Base-by-base conservation (phyloP, 1,140 invertebrate species). In the Diabrotica virgifera region DNA sequence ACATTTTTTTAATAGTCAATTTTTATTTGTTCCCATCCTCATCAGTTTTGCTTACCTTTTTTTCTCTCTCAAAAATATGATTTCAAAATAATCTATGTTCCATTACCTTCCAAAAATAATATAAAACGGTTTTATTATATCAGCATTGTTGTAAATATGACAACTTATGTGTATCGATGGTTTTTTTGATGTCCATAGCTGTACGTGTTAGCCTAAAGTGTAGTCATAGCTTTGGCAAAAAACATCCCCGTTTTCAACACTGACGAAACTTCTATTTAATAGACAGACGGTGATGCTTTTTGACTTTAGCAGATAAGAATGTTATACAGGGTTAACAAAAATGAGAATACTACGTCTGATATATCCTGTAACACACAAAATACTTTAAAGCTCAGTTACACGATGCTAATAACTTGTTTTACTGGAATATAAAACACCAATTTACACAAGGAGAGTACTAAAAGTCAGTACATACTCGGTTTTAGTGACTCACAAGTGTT, bases 101-200 rank as follows among this genome's bases (percentile, higher is more conserved):
- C 40, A 63, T 59, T 58, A 62, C 12, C 37, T 46, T 59, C 14
- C 58, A 36, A 57, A 37, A 52, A 67, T 51, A 51, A 51, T 46
- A 56, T 63, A 67, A 59, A 63, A 35, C 52, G 54, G 40, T 66
- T 51, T 53, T 59, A 35, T 52, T 62, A 36, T 13, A 11, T 62
- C 57, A 69, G 57, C 64, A 66, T 69, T 72, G 69, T 70, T 72
- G 71, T 72, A 72, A 69, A 72, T 72, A 72, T 67, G 67, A 60
- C 70, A 71, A 70, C 71, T 68, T 73, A 62, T 67, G 53, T 73
- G 68, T 73, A 73, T 73, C 57, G 65, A 70, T 71, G 69, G 72
- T 73, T 71, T 72, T 46, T 72, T 72, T 73, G 70, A 61, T 73
- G 72, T 73, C 72, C 66, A 71, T 69, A 72, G 70, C 66, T 67